Evolutionary conservation across 2,113 vertebrate species (phyloP).

Genomic region (Lethenteron reissneri): DNA sequence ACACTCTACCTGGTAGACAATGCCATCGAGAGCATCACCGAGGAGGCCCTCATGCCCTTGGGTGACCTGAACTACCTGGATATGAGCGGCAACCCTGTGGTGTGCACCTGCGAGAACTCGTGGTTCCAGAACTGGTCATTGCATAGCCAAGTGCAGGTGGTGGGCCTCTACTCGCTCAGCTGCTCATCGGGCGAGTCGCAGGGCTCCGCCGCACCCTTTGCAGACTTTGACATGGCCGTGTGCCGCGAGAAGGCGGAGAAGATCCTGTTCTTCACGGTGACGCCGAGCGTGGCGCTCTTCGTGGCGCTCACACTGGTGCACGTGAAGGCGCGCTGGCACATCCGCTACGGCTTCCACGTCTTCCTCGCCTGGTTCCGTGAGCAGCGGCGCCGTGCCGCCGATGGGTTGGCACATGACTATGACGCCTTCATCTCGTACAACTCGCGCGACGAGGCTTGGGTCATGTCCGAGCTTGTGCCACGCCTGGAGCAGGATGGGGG

Average conservation of each 20-base stretch:
- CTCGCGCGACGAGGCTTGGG: slow-evolving; percentile 9
- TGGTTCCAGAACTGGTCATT: slow-evolving; percentile 7
- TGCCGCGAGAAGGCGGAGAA: background rate
- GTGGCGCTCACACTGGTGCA: background rate
- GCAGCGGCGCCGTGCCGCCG: background rate
- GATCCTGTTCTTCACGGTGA: slow-evolving; percentile 5
- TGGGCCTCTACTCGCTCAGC: slow-evolving; percentile 6
- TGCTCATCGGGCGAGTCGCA: background rate
- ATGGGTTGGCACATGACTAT: slow-evolving; percentile 2
- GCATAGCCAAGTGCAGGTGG: slow-evolving; percentile 13
- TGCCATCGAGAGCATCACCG: slow-evolving; percentile 7
- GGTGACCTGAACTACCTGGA: slow-evolving; percentile 7
- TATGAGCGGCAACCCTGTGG: slow-evolving; percentile 8
- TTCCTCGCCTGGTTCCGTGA: slow-evolving; percentile 11
- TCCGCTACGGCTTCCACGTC: slow-evolving; percentile 11
- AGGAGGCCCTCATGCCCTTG: background rate
- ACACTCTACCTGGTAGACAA: slow-evolving; percentile 8
- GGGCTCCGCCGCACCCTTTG: background rate
- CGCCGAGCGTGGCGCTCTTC: background rate
- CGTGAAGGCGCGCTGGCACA: slow-evolving; percentile 8
- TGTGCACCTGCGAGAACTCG: slow-evolving; percentile 9
- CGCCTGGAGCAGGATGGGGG: background rate
- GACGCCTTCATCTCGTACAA: slow-evolving; percentile 10
- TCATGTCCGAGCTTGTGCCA: slow-evolving; percentile 3
- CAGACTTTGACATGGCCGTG: background rate